Conservation (phyloP, 1,140 invertebrate genomes). For the Phymorhynchus buccinoides region DNA sequence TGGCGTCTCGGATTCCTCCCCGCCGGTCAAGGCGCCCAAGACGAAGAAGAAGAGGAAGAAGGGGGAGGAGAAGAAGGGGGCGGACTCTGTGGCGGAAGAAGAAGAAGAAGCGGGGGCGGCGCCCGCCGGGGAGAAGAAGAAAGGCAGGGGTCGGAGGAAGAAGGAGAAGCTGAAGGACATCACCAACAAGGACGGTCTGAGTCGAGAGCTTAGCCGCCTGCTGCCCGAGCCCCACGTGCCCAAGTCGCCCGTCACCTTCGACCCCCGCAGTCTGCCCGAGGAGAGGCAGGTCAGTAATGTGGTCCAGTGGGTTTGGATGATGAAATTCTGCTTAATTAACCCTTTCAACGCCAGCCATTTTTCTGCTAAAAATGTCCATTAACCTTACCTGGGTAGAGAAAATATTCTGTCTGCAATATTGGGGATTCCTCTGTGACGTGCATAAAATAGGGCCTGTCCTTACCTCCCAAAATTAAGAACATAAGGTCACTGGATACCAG, state of each 20-base stretch:
- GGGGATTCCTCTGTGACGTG: too few species aligned
- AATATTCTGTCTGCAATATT: too few species aligned
- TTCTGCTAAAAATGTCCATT: too few species aligned
- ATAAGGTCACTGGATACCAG: too few species aligned
- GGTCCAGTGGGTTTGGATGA: too few species aligned
- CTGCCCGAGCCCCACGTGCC: conserved; percentile 56
- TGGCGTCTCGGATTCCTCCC: background rate
- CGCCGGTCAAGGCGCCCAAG: background rate
- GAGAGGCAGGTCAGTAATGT: conserved; percentile 53
- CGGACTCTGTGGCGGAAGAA: background rate
- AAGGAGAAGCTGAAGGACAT: conserved; percentile 60
- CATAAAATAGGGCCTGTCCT: too few species aligned
- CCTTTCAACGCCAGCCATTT: too few species aligned
- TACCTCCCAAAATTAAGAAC: too few species aligned
- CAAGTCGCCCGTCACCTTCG: conserved; percentile 66
- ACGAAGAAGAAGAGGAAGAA: conserved; percentile 40
- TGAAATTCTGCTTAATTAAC: too few species aligned
- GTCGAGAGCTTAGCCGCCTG: conserved; percentile 66
- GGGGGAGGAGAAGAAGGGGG: background rate
- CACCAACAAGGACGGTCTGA: conserved; percentile 63
- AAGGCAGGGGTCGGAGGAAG: conserved; percentile 38
- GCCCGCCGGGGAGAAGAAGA: conserved; percentile 52
- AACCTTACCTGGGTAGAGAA: too few species aligned
- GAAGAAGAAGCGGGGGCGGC: background rate
- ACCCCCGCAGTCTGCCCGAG: conserved; percentile 61